Conservation (phyloP, 2,113 vertebrate species). For the Myrmophylax atrothorax region DNA sequence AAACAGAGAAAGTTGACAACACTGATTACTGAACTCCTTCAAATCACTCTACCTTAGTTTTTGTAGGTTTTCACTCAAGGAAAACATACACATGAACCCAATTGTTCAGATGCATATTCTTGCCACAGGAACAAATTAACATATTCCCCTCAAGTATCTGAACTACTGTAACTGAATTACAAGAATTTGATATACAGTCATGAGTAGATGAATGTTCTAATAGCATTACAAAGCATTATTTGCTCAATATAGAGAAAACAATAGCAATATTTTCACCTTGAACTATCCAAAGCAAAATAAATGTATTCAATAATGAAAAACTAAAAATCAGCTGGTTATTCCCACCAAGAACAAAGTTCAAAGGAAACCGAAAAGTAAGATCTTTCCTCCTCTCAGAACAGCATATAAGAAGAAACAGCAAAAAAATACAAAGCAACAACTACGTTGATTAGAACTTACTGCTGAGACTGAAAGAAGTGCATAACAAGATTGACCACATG, state of each 20-base stretch:
- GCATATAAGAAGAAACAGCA: too few relatives aligned
- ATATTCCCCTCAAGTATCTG: background rate
- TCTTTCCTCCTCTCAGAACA: background rate
- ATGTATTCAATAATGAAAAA: background rate
- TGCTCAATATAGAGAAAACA: background rate
- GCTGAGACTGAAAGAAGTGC: background rate
- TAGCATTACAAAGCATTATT: background rate
- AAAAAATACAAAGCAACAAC: background rate
- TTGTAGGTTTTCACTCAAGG: background rate
- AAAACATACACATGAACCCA: background rate
- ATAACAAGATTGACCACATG: fast-evolving
- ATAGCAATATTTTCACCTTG: background rate
- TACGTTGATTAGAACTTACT: background rate
- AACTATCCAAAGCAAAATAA: background rate
- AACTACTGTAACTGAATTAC: background rate
- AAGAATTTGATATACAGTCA: background rate
- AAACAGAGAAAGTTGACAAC: background rate
- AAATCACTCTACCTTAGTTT: background rate
- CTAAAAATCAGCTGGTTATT: background rate
- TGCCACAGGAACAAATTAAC: background rate
- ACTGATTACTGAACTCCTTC: background rate
- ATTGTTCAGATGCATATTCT: background rate
- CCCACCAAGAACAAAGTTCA: background rate
- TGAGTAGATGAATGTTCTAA: background rate
- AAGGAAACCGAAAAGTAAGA: background rate